Evolutionary conservation across 2,888 invertebrate species (phyloP).

Genomic region (Gibbula magus): DNA sequence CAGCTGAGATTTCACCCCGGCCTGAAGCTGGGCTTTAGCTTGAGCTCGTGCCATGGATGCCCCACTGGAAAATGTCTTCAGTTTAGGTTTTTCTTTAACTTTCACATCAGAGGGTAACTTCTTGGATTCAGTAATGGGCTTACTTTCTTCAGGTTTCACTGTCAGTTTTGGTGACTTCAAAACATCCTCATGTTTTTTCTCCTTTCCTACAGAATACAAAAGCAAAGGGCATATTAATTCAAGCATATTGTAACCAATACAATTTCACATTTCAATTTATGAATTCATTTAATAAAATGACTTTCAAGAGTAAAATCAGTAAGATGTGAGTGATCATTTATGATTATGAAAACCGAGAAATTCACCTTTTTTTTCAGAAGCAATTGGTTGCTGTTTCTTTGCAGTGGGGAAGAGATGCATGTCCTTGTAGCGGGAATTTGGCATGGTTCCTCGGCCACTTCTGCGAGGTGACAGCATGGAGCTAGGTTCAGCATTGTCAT

Average conservation of each 20-base stretch:
- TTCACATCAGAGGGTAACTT: background rate
- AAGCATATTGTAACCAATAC: too few species aligned
- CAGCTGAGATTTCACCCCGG: background rate
- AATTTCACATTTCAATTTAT: too few species aligned
- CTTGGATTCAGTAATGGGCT: background rate
- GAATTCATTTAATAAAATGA: too few species aligned
- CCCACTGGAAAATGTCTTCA: background rate
- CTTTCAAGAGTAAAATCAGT: too few species aligned
- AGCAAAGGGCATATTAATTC: too few species aligned
- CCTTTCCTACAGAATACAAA: too few species aligned
- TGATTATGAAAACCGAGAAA: background rate
- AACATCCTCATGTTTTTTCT: too few species aligned
- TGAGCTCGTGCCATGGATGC: background rate
- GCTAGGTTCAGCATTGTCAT: background rate
- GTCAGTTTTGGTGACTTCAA: too few species aligned
- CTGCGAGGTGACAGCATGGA: constrained; percentile 44
- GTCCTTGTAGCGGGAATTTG: constrained; percentile 58
- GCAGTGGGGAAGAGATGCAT: constrained; percentile 48
- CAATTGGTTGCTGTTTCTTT: constrained; percentile 6
- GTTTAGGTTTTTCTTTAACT: background rate
- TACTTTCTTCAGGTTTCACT: background rate
- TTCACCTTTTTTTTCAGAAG: background rate
- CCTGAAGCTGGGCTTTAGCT: background rate
- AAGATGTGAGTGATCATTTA: too few species aligned
- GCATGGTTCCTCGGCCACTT: constrained; percentile 58